Evolutionary conservation across 1,140 invertebrate species (phyloP).

Genomic region (Chionoecetes opilio): DNA sequence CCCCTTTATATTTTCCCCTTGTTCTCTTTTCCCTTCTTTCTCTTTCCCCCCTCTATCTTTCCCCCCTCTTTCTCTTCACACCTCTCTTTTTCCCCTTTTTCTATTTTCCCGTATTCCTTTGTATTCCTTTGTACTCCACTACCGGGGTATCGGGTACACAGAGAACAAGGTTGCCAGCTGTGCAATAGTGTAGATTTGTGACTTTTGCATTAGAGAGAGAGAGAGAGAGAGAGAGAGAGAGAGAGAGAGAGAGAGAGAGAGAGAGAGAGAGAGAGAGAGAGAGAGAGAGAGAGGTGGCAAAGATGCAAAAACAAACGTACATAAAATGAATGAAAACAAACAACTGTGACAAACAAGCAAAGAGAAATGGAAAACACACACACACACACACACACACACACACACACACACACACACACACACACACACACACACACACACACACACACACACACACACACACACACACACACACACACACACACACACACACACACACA

Average conservation of each 20-base stretch:
- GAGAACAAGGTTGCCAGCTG: not conserved
- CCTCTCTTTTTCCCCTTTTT: not conserved
- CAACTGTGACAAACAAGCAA: too few relatives aligned
- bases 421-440: not conserved
- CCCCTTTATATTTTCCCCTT: not conserved
- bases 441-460: not conserved
- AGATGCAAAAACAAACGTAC: not conserved
- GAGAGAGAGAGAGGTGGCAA: not conserved
- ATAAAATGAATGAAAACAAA: too few relatives aligned
- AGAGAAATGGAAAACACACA: not conserved
- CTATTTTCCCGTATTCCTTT: not conserved
- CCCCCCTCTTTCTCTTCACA: not conserved
- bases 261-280: conserved; percentile 27
- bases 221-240: not conserved
- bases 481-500: not conserved
- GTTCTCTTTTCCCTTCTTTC: not conserved
- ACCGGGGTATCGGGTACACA: not conserved
- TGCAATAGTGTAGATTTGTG: not conserved
- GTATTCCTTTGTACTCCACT: not conserved
- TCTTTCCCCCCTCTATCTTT: not conserved
- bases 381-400: not conserved
- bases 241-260: conserved; percentile 19
- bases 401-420: not conserved
- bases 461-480: not conserved
- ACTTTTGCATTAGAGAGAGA: conserved; percentile 34